phyloP scores from a whole-genome alignment of 2,797 vertebrate species.

The Lophotriccus pileatus region DNA sequence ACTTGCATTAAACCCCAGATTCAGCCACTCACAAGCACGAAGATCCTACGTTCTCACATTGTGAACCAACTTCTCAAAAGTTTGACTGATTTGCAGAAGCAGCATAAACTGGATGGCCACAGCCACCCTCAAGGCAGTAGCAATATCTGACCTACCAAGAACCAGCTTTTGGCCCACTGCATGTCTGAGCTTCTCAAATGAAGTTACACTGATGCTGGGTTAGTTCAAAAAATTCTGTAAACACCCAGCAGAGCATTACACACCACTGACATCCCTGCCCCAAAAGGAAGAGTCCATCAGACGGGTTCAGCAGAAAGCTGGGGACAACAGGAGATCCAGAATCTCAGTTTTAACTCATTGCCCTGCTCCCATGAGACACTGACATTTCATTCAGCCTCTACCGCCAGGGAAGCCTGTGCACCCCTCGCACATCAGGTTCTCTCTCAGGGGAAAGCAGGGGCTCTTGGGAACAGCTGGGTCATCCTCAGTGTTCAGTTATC shows the following conservation, averaged over 20 bases:
- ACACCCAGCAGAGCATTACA: not conserved
- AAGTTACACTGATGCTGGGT: not conserved
- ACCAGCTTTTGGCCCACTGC: not conserved
- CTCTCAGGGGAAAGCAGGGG: not conserved
- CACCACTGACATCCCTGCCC: not conserved
- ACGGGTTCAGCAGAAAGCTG: not conserved
- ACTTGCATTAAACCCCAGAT: not conserved
- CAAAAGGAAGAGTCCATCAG: not conserved
- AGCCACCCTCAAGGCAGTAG: not conserved
- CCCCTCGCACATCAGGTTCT: not conserved
- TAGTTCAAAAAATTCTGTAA: not conserved
- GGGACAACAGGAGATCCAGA: not conserved
- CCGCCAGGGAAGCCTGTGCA: not conserved
- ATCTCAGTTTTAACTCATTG: not conserved
- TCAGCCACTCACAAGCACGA: not conserved
- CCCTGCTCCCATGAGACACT: not conserved
- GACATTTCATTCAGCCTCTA: not conserved
- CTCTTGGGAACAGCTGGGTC: not conserved
- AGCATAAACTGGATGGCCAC: not conserved
- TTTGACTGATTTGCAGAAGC: not conserved
- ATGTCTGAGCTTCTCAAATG: not conserved
- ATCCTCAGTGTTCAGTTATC: not conserved
- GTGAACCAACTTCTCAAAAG: not conserved
- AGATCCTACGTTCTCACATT: not conserved
- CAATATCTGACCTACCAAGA: not conserved